phyloP scores from a whole-genome alignment of 2,888 invertebrate genomes.

The Heteromyza rotundicornis region DNA sequence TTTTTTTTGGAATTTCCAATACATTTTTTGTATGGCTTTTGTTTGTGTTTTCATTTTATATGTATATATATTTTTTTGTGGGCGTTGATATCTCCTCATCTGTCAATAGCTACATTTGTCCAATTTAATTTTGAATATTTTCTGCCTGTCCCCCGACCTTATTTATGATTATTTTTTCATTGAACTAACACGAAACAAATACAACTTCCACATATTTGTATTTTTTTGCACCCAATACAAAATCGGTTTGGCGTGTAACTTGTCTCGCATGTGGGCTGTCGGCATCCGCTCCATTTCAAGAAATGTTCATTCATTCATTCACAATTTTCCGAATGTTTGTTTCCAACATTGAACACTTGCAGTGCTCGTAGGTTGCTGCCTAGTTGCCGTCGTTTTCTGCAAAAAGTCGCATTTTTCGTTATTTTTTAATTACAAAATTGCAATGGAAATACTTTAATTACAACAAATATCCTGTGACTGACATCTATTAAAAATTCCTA shows the following conservation, averaged over 20 bases:
- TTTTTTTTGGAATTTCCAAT: too few species aligned
- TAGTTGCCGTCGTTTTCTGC: too few species aligned
- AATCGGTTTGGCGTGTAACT: neutral
- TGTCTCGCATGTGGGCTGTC: constrained; percentile 16
- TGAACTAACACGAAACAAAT: neutral
- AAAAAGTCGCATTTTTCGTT: too few species aligned
- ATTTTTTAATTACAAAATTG: too few species aligned
- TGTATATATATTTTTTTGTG: constrained; percentile 2
- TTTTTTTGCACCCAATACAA: neutral
- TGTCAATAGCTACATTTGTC: neutral
- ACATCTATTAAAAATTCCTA: too few species aligned
- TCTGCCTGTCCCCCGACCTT: neutral
- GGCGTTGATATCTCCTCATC: too few species aligned
- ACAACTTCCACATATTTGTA: neutral
- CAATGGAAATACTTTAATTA: too few species aligned
- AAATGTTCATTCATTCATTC: too few species aligned
- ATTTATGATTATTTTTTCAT: neutral
- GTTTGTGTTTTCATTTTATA: constrained; percentile 25
- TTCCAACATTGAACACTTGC: too few species aligned
- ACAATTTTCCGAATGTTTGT: too few species aligned
- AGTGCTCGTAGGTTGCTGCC: too few species aligned
- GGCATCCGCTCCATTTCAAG: constrained; percentile 11
- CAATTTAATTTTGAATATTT: neutral
- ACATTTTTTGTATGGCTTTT: constrained; percentile 17
- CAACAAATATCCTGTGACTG: too few species aligned